A percentile compares a stretch with the other conserved stretches of the same genome.
Conservation (phyloP, 2,888 invertebrate genomes). For the Pseudanteris insignis region DNA sequence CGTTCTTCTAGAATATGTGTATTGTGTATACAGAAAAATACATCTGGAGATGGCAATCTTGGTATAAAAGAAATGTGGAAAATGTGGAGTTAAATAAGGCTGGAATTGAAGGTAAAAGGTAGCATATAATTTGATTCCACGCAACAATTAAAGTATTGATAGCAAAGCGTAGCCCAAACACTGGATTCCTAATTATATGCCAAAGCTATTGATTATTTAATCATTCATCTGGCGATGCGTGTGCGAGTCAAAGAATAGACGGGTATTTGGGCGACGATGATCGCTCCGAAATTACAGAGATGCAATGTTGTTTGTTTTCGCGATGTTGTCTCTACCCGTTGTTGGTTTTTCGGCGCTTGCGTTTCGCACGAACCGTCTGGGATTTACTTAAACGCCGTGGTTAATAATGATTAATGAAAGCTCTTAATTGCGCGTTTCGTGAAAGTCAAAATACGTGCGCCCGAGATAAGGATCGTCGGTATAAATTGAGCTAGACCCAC, state of each 20-base stretch:
- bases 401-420: slow-evolving; percentile 45
- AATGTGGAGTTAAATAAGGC: no score
- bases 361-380: slow-evolving; percentile 40
- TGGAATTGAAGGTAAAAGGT: no score
- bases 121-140: no score
- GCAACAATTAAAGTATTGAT: neutral
- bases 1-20: no score
- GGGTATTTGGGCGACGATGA: slow-evolving; percentile 7
- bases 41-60: no score
- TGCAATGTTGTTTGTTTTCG: slow-evolving; percentile 24
- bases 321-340: slow-evolving; percentile 16
- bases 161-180: neutral
- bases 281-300: slow-evolving; percentile 23
- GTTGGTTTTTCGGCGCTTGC: slow-evolving; percentile 25
- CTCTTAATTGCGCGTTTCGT: slow-evolving; percentile 45
- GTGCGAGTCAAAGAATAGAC: neutral
- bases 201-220: no score
- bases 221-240: no score
- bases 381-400: slow-evolving; percentile 36
- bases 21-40: no score
- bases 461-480: slow-evolving; percentile 40
- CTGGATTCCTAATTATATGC: no score
- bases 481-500: slow-evolving; percentile 38
- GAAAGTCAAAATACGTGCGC: slow-evolving; percentile 41
- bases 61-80: no score